A percentile compares a stretch with the other conserved stretches of the same genome.
These are phyloP conservation scores for Aricia artaxerxes DNA, from an alignment of 2,888 invertebrate genomes.

Conservation along the genomic window DNA sequence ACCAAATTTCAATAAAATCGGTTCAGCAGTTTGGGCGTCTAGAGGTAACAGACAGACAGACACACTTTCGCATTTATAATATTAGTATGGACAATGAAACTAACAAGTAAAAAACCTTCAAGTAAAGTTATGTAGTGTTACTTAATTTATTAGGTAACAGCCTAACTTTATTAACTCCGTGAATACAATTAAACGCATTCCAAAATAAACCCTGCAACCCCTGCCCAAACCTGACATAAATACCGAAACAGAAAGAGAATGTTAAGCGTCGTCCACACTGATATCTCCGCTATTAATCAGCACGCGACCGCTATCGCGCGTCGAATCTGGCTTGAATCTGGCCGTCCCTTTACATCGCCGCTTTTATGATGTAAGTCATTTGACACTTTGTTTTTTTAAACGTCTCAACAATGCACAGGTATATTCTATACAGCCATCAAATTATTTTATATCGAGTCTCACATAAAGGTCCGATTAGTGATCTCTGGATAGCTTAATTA, in stretches of 20 bases:
- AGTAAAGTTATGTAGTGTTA: too few relatives aligned
- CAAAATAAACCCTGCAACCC: slow-evolving; percentile 6
- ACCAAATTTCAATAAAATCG: too few relatives aligned
- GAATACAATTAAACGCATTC: slow-evolving; percentile 20
- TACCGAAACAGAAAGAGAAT: slow-evolving; percentile 42
- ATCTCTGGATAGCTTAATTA: slow-evolving; percentile 14
- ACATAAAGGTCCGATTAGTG: neutral
- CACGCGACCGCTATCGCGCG: slow-evolving; percentile 54
- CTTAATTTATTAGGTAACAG: too few relatives aligned
- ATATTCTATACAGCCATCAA: slow-evolving; percentile 28
- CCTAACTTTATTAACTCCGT: neutral
- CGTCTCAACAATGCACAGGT: slow-evolving; percentile 15
- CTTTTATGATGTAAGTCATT: slow-evolving; percentile 60
- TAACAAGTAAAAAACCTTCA: too few relatives aligned
- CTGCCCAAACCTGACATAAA: slow-evolving; percentile 38
- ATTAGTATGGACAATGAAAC: too few relatives aligned
- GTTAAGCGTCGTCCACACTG: slow-evolving; percentile 46
- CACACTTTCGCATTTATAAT: too few relatives aligned
- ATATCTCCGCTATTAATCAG: slow-evolving; percentile 67
- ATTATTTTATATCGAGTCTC: neutral
- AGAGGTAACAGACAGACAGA: too few relatives aligned
- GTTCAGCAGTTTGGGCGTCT: too few relatives aligned
- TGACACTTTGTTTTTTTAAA: slow-evolving; percentile 50
- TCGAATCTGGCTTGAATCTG: slow-evolving; percentile 63
- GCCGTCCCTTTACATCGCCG: slow-evolving; percentile 43